Base-by-base conservation (phyloP, 2,113 vertebrate genomes). In the Meles meles region DNA sequence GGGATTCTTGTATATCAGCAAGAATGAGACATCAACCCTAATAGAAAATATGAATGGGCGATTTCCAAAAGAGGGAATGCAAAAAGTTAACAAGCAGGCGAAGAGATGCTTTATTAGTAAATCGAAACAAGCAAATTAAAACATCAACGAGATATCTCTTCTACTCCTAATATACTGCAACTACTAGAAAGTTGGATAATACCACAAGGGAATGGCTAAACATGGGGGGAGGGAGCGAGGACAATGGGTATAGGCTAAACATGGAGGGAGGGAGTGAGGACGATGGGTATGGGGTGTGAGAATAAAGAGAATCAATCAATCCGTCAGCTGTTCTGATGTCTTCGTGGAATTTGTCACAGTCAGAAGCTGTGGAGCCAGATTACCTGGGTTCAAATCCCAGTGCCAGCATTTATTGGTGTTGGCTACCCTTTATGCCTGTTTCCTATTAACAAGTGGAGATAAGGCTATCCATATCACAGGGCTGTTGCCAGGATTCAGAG, bases 81-180 rank as follows among this genome's bases (percentile, higher is more conserved):
- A 67, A 81, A 88, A 85, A 71, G 17, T 79, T 89, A 69, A 79
- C 13, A 52, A 91, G 20, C 52, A 88, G 15, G 47, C 4, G 14
- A 72, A 80, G 37, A 96, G 31, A 89, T 89, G 80, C 12, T 92
- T 94, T 79, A 79, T 47, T 84, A 80, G 77, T 85, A 89, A 86
- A 67, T 17, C 12, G 2, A 84, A 94, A 83, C 39, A 80, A 44
- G 44, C 71, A 94, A 89, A 72, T 57, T 63, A 72, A 95, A 55
- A 80, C 21, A 93, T 47, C 83, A 91, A 3, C 21, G 83, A 85
- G 63, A 44, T 79, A 80, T n/a, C 55, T 47, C 37, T 42, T 37
- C 77, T 61, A 63, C 18, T 42, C 76, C 20, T 34, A 55, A 83
- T 65, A 37, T 25, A 84, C 29, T 65, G 52, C 37, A 88, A 47